A percentile compares a stretch with the other conserved stretches of the same genome.
Conservation (phyloP, 1,140 invertebrate genomes). For the Sesamia nonagrioides region DNA sequence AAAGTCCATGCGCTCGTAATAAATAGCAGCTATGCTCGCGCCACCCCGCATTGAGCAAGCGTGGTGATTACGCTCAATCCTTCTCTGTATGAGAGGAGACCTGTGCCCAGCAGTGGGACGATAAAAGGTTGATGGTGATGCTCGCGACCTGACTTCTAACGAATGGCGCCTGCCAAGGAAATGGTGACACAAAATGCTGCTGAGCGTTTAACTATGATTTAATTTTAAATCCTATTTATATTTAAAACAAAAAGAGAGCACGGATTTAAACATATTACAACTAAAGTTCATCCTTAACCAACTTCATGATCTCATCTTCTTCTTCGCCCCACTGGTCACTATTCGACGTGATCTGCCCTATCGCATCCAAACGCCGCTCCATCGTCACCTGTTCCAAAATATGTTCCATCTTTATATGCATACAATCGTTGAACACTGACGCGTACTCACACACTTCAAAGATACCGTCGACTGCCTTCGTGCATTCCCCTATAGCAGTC, state of each 20-base stretch:
- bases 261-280: background rate
- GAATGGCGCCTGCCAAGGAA: no score
- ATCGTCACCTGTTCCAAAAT: constrained; percentile 79
- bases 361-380: constrained; percentile 78
- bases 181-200: no score
- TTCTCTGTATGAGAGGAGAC: no score
- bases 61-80: no score
- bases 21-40: no score
- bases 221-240: no score
- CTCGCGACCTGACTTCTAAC: no score
- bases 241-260: background rate
- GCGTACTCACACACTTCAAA: constrained; percentile 84
- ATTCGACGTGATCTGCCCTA: constrained; percentile 76
- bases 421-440: constrained; percentile 82
- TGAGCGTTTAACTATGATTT: no score
- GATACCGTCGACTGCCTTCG: constrained; percentile 66
- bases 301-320: constrained; percentile 77
- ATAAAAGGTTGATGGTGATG: no score
- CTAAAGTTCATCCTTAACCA: constrained; percentile 80
- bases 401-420: constrained; percentile 85
- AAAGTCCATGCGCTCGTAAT: no score
- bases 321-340: constrained; percentile 76
- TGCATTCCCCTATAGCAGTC: constrained; percentile 71
- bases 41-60: no score
- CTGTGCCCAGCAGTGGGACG: no score